Evolutionary conservation across 2,113 vertebrate species (phyloP), one percentile per base, ranked within the genome.

Genomic region (Chloroceryle aenea): DNA sequence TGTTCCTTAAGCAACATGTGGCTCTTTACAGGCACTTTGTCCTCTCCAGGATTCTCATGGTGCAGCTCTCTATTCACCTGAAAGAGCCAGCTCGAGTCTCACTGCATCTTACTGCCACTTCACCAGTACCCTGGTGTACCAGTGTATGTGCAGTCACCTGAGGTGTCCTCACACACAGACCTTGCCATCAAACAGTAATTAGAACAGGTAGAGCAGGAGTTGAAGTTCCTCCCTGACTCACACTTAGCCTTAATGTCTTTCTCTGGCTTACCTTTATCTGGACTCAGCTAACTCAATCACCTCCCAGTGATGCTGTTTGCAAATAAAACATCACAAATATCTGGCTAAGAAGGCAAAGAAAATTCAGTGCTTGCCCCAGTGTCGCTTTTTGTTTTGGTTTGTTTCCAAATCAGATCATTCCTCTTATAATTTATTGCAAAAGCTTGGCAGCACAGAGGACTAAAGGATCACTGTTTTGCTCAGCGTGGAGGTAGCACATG

Each of bases 401-500:
- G 9, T 36, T 30, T 8, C 8, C 25, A 81, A 73, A 66, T 0
- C 53, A 67, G 27, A 43, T 81, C n/a, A 17, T 53, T 88, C 68
- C 32, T 71, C n/a, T 90, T 50, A 58, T 14, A 75, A 78, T 42
- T 72, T 68, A 62, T 27, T 78, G 73, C 83, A 72, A 83, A 40
- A 86, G 52, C 90, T 38, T 52, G 61, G 85, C 90, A 76, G 61
- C 56, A 14, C 17, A 0, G 56, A 52, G 83, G 75, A 86, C 91
- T 87, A 2, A 94, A 25, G 95, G 90, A 87, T 92, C 95, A 38
- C 93, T 90, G 91, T 67, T 91, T 66, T 71, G 63, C 95, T 62
- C 84, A 18, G 88, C 0, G 4, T 43, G 67, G 90, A 94, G 36
- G n/a, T 21, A 87, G 95, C 96, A 96, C 95, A 89, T 96, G 97